Evolutionary conservation across 2,888 invertebrate genomes (phyloP), one percentile per base, ranked within the genome.

Genomic region (Amblyteles armatorius): DNA sequence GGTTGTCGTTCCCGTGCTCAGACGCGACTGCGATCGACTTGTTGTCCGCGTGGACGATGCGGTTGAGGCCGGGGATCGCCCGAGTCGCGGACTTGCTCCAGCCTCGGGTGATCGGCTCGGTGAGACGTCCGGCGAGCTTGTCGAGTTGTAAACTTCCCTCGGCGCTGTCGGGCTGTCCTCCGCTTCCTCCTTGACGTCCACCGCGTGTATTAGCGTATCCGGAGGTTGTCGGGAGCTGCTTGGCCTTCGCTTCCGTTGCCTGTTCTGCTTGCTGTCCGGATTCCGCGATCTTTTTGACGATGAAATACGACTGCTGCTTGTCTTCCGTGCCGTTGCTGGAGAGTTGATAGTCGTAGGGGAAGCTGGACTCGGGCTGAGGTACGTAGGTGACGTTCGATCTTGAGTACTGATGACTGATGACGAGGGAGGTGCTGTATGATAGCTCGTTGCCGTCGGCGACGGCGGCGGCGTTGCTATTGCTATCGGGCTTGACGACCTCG

Each of bases 261-360:
- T 33, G 50, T 44, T 72, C 77, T 13, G 19, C 48, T 36, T 71
- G 4, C 67, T 78, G 71, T 83, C 77, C n/a, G 72, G 91, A 74
- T 29, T 89, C 89, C 77, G 92, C 26, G 88, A 91, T 86, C 73
- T 91, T 92, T 79, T 92, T 91, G 88, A 93, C 88, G 84, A 93
- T 90, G 88, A 93, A 90, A 82, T 91, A 91, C 81, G 92, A 91
- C 72, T 78, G 29, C n/a, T 48, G 71, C n/a, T 71, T 16, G 76
- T n/a, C 50, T 65, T 76, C 65, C 55, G 83, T 13, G 57, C 80
- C 86, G 86, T 69, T 80, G 86, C 87, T 57, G 68, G 92, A 86
- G 79, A 90, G 50, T 55, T 90, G 88, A 67, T 90, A 90, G 88
- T 88, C 82, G 89, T 89, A 89, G 82, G 82, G 36, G 91, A 88